phyloP scores from a whole-genome alignment of 2,888 invertebrate genomes.

The Melanargia galathea region DNA sequence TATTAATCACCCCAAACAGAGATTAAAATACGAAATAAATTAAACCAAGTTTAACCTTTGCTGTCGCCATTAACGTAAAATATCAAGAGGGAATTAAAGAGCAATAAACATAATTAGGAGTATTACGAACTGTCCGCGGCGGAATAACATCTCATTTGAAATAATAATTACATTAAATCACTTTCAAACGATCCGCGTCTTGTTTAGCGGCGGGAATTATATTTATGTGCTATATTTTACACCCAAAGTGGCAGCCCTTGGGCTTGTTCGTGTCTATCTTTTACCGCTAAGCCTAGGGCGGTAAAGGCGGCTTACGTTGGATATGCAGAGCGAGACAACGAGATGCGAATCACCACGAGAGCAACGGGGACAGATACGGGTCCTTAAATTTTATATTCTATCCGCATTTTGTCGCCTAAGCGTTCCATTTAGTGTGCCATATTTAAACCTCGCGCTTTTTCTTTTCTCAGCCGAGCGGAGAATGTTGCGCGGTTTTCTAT shows the following conservation, averaged over 20 bases:
- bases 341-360: slow-evolving; percentile 45
- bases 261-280: slow-evolving; percentile 75
- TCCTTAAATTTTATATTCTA: slow-evolving; percentile 82
- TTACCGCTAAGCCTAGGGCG: slow-evolving; percentile 80
- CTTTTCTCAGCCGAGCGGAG: slow-evolving; percentile 70
- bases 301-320: slow-evolving; percentile 72
- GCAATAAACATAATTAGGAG: slow-evolving; percentile 24
- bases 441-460: slow-evolving; percentile 78
- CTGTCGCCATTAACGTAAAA: slow-evolving; percentile 10
- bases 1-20: not conserved
- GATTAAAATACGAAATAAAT: slow-evolving; percentile 7
- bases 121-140: slow-evolving; percentile 24
- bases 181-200: slow-evolving; percentile 57
- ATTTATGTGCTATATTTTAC: slow-evolving; percentile 47
- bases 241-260: slow-evolving; percentile 59
- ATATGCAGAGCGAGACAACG: slow-evolving; percentile 65
- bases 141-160: slow-evolving; percentile 52
- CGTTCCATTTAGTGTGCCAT: slow-evolving; percentile 83
- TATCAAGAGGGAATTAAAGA: slow-evolving; percentile 15
- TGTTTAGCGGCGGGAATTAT: slow-evolving; percentile 61
- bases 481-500: slow-evolving; percentile 72
- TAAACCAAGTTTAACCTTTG: slow-evolving; percentile 1
- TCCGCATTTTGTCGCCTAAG: slow-evolving; percentile 83
- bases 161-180: slow-evolving; percentile 56
- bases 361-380: slow-evolving; percentile 62